Conservation (phyloP, 1,140 invertebrate species). For the Panulirus ornatus region DNA sequence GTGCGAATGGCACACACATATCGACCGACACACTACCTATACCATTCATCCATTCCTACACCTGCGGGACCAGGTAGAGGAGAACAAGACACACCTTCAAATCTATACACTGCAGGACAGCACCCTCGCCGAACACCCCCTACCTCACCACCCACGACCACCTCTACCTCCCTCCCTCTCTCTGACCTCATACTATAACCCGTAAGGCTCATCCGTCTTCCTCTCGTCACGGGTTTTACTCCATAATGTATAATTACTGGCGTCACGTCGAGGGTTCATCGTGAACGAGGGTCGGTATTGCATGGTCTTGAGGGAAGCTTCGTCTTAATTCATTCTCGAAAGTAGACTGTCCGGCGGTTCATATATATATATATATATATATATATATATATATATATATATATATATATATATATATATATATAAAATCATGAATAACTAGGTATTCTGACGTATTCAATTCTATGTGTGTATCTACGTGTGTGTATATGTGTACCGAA, state of each 20-base stretch:
- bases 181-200: background rate
- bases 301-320: background rate
- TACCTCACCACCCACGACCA: too few relatives aligned
- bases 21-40: too few relatives aligned
- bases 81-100: too few relatives aligned
- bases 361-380: background rate
- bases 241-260: slow-evolving; percentile 10
- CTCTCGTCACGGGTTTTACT: slow-evolving; percentile 15
- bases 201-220: slow-evolving; percentile 28
- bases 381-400: too few relatives aligned
- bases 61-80: too few relatives aligned
- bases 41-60: too few relatives aligned
- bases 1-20: too few relatives aligned
- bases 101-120: too few relatives aligned
- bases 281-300: background rate
- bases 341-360: too few relatives aligned
- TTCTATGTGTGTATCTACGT: background rate
- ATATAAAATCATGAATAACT: too few relatives aligned
- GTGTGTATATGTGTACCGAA: slow-evolving; percentile 32
- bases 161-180: background rate
- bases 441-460: background rate
- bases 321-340: background rate
- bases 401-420: background rate
- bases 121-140: too few relatives aligned
- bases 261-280: background rate